These are phyloP conservation scores for Hipparchia sbordonii DNA, from an alignment of 2,888 invertebrate genomes.

Conservation along the genomic window DNA sequence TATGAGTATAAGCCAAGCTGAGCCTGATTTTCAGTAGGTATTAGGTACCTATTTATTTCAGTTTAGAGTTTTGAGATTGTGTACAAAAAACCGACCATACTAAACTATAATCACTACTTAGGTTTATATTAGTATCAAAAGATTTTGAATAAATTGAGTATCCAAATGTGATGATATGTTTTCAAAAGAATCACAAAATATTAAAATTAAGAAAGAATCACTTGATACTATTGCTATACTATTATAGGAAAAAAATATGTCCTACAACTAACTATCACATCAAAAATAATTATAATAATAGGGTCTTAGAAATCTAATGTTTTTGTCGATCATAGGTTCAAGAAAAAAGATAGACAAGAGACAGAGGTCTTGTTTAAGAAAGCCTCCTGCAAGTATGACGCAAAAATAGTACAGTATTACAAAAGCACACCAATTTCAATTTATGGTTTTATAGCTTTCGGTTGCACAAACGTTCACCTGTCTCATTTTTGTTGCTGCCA, in stretches of 20 bases:
- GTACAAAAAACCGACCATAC: not conserved
- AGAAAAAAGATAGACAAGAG: not conserved
- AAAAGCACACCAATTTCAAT: no score
- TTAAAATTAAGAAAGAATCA: not conserved
- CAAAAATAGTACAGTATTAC: no score
- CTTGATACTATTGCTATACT: not conserved
- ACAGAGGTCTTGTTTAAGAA: not conserved
- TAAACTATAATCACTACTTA: not conserved
- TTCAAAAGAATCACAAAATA: not conserved
- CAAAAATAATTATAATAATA: slow-evolving; percentile 25
- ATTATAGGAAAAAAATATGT: not conserved
- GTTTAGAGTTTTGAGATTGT: no score
- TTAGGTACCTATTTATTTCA: no score
- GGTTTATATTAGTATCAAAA: not conserved
- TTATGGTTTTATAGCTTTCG: no score
- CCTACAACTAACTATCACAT: slow-evolving; percentile 35
- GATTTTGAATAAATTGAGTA: not conserved
- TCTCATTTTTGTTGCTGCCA: no score
- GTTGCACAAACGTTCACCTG: no score
- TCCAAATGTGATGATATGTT: not conserved
- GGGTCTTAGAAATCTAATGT: slow-evolving; percentile 11
- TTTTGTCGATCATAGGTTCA: not conserved
- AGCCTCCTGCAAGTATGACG: not conserved
- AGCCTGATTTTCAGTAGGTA: no score
- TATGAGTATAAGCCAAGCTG: no score